Conservation (phyloP, 2,113 vertebrate species). For the Melanerpes aurifrons region DNA sequence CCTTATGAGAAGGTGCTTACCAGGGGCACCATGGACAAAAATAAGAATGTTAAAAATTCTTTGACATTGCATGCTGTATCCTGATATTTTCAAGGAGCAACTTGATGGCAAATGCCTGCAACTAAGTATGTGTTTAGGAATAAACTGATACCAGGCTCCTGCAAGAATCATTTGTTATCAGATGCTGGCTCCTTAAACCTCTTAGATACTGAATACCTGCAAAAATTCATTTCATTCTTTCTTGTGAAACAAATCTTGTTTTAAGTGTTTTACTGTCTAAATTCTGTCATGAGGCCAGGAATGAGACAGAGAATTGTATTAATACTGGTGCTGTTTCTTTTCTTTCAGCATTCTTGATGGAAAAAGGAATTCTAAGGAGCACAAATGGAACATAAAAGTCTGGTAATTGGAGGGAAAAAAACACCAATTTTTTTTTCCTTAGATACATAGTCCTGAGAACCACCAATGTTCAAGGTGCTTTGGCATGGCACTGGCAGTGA, state of each 20-base stretch:
- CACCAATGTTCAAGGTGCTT: background rate
- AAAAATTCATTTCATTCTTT: constrained; percentile 47
- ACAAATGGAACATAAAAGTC: background rate
- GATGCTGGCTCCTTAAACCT: constrained; percentile 15
- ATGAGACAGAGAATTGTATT: background rate
- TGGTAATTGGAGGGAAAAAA: background rate
- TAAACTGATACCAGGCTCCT: background rate
- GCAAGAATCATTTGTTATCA: constrained; percentile 16
- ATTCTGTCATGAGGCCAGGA: constrained; percentile 5
- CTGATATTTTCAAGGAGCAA: background rate
- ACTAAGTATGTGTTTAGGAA: constrained; percentile 6
- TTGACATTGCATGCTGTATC: background rate
- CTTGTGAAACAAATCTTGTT: constrained; percentile 46
- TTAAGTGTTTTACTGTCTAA: constrained; percentile 28
- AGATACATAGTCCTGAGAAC: background rate
- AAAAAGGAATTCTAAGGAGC: background rate
- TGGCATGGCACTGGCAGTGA: background rate
- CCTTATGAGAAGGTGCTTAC: background rate
- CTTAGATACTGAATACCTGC: constrained; percentile 15
- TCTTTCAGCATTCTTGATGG: background rate
- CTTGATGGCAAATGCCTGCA: background rate
- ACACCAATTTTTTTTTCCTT: background rate
- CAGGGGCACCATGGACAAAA: background rate
- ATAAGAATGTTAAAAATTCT: background rate
- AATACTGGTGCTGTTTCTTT: background rate